Percentiles rank a stretch among this genome's conserved stretches.
phyloP scores from a whole-genome alignment of 2,888 invertebrate species.

The Spodoptera exigua region DNA sequence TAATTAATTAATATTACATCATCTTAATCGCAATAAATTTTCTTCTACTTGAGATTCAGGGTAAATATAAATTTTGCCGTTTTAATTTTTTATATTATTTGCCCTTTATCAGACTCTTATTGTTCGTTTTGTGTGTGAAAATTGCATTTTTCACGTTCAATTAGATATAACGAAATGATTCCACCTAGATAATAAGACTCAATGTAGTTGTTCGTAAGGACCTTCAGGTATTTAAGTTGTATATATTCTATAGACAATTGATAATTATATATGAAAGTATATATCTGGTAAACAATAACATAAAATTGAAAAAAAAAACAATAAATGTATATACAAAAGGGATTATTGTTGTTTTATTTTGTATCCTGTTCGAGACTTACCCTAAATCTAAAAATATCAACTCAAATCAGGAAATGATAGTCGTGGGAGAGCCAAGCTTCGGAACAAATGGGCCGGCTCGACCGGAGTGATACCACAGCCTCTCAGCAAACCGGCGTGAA shows the following conservation, averaged over 20 bases:
- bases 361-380: not conserved
- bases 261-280: constrained; percentile 82
- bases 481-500: too few relatives aligned
- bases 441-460: too few relatives aligned
- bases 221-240: constrained; percentile 82
- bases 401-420: too few relatives aligned
- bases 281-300: constrained; percentile 74
- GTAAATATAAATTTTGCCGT: constrained; percentile 43
- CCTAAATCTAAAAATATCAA: not conserved
- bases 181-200: constrained; percentile 86
- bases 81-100: constrained; percentile 39
- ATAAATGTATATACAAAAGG: constrained; percentile 79
- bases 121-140: constrained; percentile 51
- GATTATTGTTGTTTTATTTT: constrained; percentile 63
- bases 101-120: constrained; percentile 28
- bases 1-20: too few relatives aligned
- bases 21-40: constrained; percentile 10
- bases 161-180: constrained; percentile 77
- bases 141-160: constrained; percentile 56
- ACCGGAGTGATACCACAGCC: too few relatives aligned
- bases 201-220: constrained; percentile 82
- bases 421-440: too few relatives aligned
- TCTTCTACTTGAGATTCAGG: constrained; percentile 42
- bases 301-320: constrained; percentile 77
- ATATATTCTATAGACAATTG: constrained; percentile 82